Evolutionary conservation across 1,140 invertebrate genomes (phyloP).

Genomic region (Scaptomyza graminum): DNA sequence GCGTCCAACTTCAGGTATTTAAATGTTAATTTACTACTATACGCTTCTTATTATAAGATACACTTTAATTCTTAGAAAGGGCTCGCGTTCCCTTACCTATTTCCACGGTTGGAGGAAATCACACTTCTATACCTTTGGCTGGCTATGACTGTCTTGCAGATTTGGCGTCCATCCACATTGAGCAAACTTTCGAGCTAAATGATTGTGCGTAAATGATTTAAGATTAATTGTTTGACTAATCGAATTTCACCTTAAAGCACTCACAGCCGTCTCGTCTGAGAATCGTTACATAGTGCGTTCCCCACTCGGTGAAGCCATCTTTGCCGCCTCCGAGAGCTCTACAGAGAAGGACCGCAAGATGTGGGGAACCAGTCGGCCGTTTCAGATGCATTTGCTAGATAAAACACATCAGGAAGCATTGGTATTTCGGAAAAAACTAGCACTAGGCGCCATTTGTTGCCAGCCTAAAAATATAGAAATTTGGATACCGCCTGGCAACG

Average conservation of each 20-base stretch:
- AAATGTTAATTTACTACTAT: neutral
- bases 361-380: conserved; percentile 86
- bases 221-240: neutral
- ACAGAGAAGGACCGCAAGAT: conserved; percentile 85
- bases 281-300: conserved; percentile 87
- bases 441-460: conserved; percentile 80
- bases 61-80: conserved; percentile 23
- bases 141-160: conserved; percentile 78
- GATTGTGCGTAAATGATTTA: conserved; percentile 44
- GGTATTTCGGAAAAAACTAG: conserved; percentile 85
- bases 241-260: conserved; percentile 45
- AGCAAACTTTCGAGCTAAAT: conserved; percentile 82
- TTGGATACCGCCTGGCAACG: conserved; percentile 84
- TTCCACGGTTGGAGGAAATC: conserved; percentile 61
- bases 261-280: conserved; percentile 85
- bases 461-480: conserved; percentile 83
- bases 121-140: conserved; percentile 72
- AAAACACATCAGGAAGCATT: conserved; percentile 87
- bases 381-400: conserved; percentile 87
- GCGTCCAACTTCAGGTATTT: conserved; percentile 37
- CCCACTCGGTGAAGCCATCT: conserved; percentile 86
- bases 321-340: conserved; percentile 86
- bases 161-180: conserved; percentile 81
- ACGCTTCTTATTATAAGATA: neutral
- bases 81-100: conserved; percentile 73